Percentiles rank a stretch among this genome's conserved stretches.
phyloP scores from a whole-genome alignment of 2,888 invertebrate genomes.

The Micoletzkya japonica region DNA sequence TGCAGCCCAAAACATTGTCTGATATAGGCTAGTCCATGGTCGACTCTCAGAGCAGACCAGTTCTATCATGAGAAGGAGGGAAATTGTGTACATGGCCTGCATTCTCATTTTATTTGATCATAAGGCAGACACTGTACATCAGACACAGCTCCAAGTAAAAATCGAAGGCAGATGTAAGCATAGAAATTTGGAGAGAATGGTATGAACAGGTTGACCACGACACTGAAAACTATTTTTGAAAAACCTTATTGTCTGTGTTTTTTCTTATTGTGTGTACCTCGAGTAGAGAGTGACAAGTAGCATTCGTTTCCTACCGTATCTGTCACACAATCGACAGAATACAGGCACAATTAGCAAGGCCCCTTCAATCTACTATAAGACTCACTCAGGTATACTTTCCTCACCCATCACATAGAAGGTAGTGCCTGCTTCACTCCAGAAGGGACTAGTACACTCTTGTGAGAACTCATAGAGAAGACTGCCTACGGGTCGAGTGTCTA shows the following conservation, averaged over 20 bases:
- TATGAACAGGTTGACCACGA: slow-evolving; percentile 9
- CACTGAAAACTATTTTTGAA: neutral
- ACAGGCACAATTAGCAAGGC: slow-evolving; percentile 14
- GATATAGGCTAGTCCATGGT: neutral
- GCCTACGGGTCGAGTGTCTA: neutral
- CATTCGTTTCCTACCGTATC: slow-evolving; percentile 16
- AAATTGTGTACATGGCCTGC: slow-evolving; percentile 18
- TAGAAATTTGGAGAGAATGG: neutral
- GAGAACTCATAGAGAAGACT: neutral
- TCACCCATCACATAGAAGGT: slow-evolving; percentile 19
- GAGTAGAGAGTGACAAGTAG: slow-evolving; percentile 11
- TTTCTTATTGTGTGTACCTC: neutral
- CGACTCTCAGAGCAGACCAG: slow-evolving; percentile 6
- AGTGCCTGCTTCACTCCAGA: slow-evolving; percentile 6
- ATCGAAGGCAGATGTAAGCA: slow-evolving; percentile 9
- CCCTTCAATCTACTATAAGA: neutral
- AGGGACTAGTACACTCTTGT: neutral
- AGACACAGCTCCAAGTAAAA: slow-evolving; percentile 3
- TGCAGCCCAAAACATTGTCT: neutral
- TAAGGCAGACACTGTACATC: slow-evolving; percentile 1
- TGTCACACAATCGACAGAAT: slow-evolving; percentile 20
- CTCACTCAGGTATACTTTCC: neutral
- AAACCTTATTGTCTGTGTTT: neutral
- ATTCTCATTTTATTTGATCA: neutral
- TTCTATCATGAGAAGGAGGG: slow-evolving; percentile 18